Evolutionary conservation across 1,140 invertebrate genomes (phyloP), one percentile per base, ranked within the genome.

Genomic region (Drosophila dunni): DNA sequence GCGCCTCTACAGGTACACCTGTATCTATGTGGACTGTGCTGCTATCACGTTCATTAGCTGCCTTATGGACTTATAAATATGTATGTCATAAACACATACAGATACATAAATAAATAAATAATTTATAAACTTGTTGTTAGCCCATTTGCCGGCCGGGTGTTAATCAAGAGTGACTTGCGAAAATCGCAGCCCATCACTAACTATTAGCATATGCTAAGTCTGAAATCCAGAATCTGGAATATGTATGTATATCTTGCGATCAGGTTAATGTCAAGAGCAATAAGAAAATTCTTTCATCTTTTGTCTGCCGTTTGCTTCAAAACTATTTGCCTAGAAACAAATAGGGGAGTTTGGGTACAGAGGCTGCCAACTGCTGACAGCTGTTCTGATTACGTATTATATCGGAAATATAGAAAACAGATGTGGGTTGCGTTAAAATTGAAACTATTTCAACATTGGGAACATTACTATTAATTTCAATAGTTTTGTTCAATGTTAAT

Each of bases 111-210:
- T 65, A 60, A 63, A 79, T 79, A 66, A 45, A 71, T 71, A 64
- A 82, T 75, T 88, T 68, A 75, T 50, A 66, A 72, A 63, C 83
- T 53, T 50, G 62, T 81, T 63, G 71, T 38, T 72, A 62, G 24
- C 24, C n/a, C 45, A 48, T 36, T 77, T 64, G 78, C 81, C 81
- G 81, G 77, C 81, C 62, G 64, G 70, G 60, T n/a, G 50, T 33
- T 36, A 57, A 75, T 84, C 74, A 80, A 46, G n/a, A 7, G 40
- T 42, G 11, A 42, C 11, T 13, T 42, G 40, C 13, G 40, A 42
- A 40, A 40, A 40, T 40, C 38, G 1, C 38, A 40, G 2, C 38
- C 3, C 24, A 29, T 29, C 24, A 29, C 24, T n/a, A 40, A 40
- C 10, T 40, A 40, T 40, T 40, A 40, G 38, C 38, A 40, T 40